Conservation (phyloP, 2,113 vertebrate species). For the Galemys pyrenaicus region DNA sequence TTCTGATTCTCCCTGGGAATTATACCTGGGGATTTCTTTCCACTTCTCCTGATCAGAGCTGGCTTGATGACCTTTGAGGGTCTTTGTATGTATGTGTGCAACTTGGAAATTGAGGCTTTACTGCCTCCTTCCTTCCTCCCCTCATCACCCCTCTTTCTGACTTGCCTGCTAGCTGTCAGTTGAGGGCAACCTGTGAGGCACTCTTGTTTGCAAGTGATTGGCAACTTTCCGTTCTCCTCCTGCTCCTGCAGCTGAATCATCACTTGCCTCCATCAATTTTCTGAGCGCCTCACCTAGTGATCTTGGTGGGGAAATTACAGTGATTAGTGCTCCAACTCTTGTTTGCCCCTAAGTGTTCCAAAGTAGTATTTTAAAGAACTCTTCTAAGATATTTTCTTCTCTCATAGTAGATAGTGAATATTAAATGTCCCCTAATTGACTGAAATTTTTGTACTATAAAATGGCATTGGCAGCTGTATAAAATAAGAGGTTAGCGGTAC, state of each 20-base stretch:
- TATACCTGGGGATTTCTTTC: not conserved
- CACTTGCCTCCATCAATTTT: not conserved
- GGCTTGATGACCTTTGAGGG: not conserved
- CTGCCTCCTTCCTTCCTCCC: not conserved
- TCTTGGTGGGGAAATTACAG: constrained; percentile 35
- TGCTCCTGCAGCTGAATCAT: not conserved
- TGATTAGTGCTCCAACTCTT: not conserved
- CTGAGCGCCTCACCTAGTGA: not conserved
- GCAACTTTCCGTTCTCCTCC: not conserved
- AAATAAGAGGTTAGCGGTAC: not conserved
- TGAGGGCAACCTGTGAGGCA: not conserved
- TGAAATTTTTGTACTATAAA: constrained; percentile 6
- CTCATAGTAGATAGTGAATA: constrained; percentile 45
- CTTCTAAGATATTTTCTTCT: constrained; percentile 20
- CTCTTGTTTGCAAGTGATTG: not conserved
- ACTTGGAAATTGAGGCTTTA: not conserved
- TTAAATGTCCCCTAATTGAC: constrained; percentile 37
- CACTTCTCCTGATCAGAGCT: not conserved
- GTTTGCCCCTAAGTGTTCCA: not conserved
- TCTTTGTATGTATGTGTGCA: not conserved
- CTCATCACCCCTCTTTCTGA: accelerated
- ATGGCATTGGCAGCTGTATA: constrained; percentile 30
- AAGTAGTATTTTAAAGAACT: constrained; percentile 39
- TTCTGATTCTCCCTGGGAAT: not conserved
- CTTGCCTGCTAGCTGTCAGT: not conserved